phyloP scores from a whole-genome alignment of 2,888 invertebrate species.

The Clusia tigrina region DNA sequence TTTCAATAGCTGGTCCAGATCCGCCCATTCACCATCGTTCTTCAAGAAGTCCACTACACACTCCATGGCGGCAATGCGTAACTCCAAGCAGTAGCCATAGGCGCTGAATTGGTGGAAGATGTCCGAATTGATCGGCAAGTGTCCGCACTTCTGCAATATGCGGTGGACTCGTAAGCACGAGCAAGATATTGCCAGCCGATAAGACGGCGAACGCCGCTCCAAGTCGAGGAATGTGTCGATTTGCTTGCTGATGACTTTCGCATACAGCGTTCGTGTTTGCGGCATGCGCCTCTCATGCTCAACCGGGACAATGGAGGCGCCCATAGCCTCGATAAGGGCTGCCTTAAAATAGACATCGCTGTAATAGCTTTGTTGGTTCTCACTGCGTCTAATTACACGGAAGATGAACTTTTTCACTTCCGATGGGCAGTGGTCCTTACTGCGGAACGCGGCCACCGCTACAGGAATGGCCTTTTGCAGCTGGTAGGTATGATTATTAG shows the following conservation, averaged over 20 bases:
- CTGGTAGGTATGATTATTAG: conserved; percentile 93
- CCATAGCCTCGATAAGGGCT: conserved; percentile 88
- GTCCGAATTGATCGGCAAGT: conserved; percentile 89
- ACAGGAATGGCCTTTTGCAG: conserved; percentile 93
- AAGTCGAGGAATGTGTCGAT: conserved; percentile 92
- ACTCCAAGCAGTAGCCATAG: conserved; percentile 90
- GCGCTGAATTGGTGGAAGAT: conserved; percentile 90
- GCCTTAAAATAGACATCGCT: conserved; percentile 96
- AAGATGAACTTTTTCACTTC: conserved; percentile 92
- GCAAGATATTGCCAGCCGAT: conserved; percentile 88
- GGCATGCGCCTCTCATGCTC: conserved; percentile 88
- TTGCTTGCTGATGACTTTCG: conserved; percentile 88
- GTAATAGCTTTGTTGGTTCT: conserved; percentile 94
- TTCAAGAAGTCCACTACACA: conserved; percentile 90
- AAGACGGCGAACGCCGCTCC: conserved; percentile 94
- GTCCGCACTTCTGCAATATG: conserved; percentile 91
- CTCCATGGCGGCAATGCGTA: conserved; percentile 88
- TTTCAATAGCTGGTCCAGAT: conserved; percentile 82
- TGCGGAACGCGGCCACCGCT: conserved; percentile 95
- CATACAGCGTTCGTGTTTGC: no score
- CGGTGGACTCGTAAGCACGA: conserved; percentile 90
- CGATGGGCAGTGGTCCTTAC: conserved; percentile 94
- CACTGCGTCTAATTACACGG: conserved; percentile 97
- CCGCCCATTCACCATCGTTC: conserved; percentile 85
- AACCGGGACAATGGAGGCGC: conserved; percentile 93